Evolutionary conservation across 1,140 invertebrate genomes (phyloP), one percentile per base, ranked within the genome.

Genomic region (Cydia pomonella): DNA sequence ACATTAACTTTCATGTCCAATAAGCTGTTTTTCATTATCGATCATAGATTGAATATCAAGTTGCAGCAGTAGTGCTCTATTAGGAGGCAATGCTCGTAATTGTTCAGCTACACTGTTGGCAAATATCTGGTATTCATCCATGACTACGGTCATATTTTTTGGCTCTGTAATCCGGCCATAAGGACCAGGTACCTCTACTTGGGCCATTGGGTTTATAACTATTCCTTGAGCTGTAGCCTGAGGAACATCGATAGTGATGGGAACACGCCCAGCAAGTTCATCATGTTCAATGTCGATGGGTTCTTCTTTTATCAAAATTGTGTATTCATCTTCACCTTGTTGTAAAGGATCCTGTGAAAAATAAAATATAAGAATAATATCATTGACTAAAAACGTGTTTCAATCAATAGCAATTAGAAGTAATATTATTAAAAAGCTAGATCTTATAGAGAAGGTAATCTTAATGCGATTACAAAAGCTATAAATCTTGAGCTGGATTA

Each of bases 81-180:
- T 44, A 13, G 76, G 44, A 33, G 77, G 75, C 16, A 79, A 62
- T 16, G 41, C 44, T 12, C 75, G 50, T 27, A 79, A 33, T 50
- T 79, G 75, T 29, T 59, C 44, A 0, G 77, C 77, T 38, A 79
- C 50, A 71, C 59, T 79, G 53, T 76, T 76, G 4, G 75, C 75
- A 69, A 79, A 79, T 27, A 76, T 66, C 38, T 79, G 75, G n/a
- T 75, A 75, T 69, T 79, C 73, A 18, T 79, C 77, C 13, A 10
- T 18, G 27, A 69, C 29, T 33, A 69, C 64, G n/a, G 64, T 38
- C 29, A 69, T 69, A 18, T 9, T 29, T 1, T n/a, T 29, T 38
- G 29, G 29, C 12, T 0, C 64, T 66, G 27, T 53, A 2, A 23
- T 10, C 18, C n/a, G 21, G 23, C 21, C 21, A 59, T n/a, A 10